These are phyloP conservation scores for Psilopsiagon aurifrons DNA, from an alignment of 2,113 vertebrate species.

Conservation along the genomic window DNA sequence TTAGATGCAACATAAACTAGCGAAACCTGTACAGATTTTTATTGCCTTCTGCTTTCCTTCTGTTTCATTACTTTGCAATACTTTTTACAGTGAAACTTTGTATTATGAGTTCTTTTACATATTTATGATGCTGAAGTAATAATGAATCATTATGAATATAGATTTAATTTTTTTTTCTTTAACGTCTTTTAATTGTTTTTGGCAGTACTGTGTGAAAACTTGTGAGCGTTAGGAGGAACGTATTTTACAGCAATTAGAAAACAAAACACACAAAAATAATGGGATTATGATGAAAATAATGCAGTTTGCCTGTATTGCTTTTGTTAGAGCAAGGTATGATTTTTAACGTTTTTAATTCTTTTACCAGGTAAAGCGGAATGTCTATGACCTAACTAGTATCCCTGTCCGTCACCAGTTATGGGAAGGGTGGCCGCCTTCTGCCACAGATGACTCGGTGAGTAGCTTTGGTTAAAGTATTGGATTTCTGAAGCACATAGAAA, in stretches of 20 bases:
- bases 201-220: neutral
- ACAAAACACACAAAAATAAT: neutral
- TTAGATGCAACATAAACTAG: neutral
- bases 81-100: neutral
- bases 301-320: neutral
- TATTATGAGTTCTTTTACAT: neutral
- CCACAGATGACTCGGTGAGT: conserved; percentile 92
- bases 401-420: conserved; percentile 96
- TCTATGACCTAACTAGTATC: conserved; percentile 98
- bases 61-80: neutral
- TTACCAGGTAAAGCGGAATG: conserved; percentile 91
- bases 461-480: neutral
- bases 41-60: neutral
- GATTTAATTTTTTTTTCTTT: neutral
- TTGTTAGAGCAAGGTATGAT: neutral
- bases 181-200: neutral
- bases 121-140: neutral
- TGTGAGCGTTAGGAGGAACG: neutral
- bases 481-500: neutral
- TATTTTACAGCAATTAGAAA: neutral
- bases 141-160: neutral
- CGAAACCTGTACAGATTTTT: neutral
- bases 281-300: neutral
- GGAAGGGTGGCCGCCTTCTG: conserved; percentile 96
- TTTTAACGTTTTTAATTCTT: neutral